phyloP scores from a whole-genome alignment of 2,888 invertebrate genomes.

The Chrysina gloriosa region DNA sequence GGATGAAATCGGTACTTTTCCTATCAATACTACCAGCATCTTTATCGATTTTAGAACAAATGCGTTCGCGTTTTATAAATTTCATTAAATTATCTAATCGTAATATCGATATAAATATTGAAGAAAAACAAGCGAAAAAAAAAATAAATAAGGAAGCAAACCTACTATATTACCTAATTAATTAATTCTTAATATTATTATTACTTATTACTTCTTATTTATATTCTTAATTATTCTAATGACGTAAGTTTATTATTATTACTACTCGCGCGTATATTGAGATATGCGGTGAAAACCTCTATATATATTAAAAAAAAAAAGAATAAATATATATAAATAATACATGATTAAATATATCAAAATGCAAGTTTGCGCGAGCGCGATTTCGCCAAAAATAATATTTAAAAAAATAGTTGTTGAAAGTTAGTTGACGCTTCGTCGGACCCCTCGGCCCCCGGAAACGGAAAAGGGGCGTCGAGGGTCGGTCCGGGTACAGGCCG shows the following conservation, averaged over 20 bases:
- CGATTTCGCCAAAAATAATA: conserved; percentile 63
- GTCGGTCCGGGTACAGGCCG: conserved; percentile 53
- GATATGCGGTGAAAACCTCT: too few relatives aligned
- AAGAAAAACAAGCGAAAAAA: too few relatives aligned
- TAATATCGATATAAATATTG: too few relatives aligned
- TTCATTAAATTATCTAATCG: conserved; percentile 65
- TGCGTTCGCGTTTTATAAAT: conserved; percentile 63
- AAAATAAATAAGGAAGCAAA: too few relatives aligned
- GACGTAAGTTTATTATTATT: conserved; percentile 42
- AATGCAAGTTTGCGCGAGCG: conserved; percentile 53
- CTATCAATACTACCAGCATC: too few relatives aligned
- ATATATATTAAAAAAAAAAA: conserved; percentile 36
- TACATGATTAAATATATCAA: conserved; percentile 56
- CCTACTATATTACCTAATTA: conserved; percentile 57
- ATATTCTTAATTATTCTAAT: conserved; percentile 22
- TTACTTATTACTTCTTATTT: conserved; percentile 25
- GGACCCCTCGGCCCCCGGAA: conserved; percentile 42
- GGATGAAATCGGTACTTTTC: conserved; percentile 43
- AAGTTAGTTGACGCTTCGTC: conserved; percentile 64
- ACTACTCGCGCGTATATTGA: too few relatives aligned
- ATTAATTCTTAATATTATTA: conserved; percentile 50
- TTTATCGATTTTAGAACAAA: conserved; percentile 65
- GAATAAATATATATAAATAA: conserved; percentile 46
- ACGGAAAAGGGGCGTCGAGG: neutral
- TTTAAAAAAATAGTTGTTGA: conserved; percentile 62